phyloP scores from a whole-genome alignment of 2,797 vertebrate species.

The Rachycentron canadum region DNA sequence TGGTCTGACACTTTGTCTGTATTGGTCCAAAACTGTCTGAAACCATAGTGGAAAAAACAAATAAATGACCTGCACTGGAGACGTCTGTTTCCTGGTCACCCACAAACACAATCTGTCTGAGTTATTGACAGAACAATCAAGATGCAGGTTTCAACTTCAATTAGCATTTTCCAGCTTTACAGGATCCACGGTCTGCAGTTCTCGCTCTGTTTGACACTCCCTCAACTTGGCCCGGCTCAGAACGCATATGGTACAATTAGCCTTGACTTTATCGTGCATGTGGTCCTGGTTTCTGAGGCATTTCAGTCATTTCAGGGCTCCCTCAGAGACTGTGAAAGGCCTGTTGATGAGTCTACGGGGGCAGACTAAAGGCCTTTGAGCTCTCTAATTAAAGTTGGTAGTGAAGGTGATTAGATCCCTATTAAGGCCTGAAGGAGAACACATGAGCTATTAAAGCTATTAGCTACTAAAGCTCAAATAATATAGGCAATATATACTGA shows the following conservation, averaged over 20 bases:
- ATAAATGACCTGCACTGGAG: constrained; percentile 14
- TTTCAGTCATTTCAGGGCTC: constrained; percentile 32
- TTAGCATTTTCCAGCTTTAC: constrained; percentile 15
- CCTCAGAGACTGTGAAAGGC: constrained; percentile 24
- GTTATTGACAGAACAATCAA: constrained; percentile 35
- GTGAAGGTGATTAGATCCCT: constrained; percentile 25
- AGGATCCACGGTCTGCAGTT: constrained; percentile 6
- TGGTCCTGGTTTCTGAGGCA: constrained; percentile 55
- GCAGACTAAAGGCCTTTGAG: constrained; percentile 7
- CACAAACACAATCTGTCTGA: constrained; percentile 15
- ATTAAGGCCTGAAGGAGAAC: neutral
- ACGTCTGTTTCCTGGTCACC: constrained; percentile 10
- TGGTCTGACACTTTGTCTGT: constrained; percentile 5
- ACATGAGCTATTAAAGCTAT: no score
- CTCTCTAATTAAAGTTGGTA: constrained; percentile 15
- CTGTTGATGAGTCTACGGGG: constrained; percentile 10
- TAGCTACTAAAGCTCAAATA: no score
- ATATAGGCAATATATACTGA: no score
- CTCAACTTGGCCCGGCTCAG: neutral
- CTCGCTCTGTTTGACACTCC: neutral
- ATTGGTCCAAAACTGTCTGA: constrained; percentile 21
- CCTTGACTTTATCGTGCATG: constrained; percentile 26
- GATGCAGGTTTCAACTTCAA: neutral
- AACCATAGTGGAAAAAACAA: constrained; percentile 7
- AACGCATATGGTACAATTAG: constrained; percentile 51